phyloP scores from a whole-genome alignment of 2,113 vertebrate genomes.

The Excalfactoria chinensis region DNA sequence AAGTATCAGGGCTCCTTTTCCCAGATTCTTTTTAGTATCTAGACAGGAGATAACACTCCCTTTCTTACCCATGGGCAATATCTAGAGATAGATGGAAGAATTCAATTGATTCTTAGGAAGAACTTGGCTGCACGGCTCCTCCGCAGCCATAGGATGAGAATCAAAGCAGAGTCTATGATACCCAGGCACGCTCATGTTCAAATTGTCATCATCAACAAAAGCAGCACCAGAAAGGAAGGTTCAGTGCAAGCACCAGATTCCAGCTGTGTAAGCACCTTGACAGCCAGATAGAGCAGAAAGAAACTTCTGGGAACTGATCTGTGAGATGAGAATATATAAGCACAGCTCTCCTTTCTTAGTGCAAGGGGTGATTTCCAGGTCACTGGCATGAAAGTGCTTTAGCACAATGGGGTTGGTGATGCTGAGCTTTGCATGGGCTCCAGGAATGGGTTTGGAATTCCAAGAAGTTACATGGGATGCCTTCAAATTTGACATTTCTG shows the following conservation, averaged over 20 bases:
- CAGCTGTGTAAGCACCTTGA: background rate
- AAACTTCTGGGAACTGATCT: background rate
- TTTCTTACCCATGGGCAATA: background rate
- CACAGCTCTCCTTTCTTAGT: background rate
- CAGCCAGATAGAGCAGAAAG: background rate
- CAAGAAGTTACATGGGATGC: background rate
- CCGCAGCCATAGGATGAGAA: background rate
- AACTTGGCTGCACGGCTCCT: background rate
- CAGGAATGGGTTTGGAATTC: background rate
- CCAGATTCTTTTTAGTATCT: background rate
- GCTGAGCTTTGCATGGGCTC: background rate
- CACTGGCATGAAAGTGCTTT: background rate
- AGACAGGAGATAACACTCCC: background rate
- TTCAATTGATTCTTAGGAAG: background rate
- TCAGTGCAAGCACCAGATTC: background rate
- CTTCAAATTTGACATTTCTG: background rate
- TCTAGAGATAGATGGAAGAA: background rate
- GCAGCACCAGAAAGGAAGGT: background rate
- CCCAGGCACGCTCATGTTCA: background rate
- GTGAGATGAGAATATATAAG: background rate
- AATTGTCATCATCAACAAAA: background rate
- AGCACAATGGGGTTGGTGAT: accelerated
- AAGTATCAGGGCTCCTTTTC: background rate
- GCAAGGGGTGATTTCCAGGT: background rate
- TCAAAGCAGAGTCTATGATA: background rate